Base-by-base conservation (phyloP, 2,888 invertebrate genomes). In the Eilema sororculum region DNA sequence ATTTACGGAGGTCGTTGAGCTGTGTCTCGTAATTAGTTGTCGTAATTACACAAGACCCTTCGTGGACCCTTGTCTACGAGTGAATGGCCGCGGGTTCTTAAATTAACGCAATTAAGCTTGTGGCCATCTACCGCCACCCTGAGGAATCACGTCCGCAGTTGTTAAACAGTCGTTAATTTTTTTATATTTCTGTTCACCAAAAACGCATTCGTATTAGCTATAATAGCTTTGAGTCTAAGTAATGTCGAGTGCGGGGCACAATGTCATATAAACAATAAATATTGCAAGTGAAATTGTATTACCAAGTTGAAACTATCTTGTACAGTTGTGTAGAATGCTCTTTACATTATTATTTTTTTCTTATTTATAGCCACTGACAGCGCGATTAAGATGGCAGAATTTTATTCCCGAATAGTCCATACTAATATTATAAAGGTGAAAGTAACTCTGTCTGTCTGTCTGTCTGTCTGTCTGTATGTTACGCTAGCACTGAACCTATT, bases 71-170 rank as follows among this genome's bases (percentile, higher is more conserved):
- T 59, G 28, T 67, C 58, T 66, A 41, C n/a, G 33, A 58, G 24
- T 24, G 25, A 58, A 58, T 13, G 3, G 37, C 12, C 22, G 16
- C 22, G 10, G 41, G 66, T 41, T 41, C 33, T 59, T 56, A 37
- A 66, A 58, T 41, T 58, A 66, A 66, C 41, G 20, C 41, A 66
- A 66, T 66, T 66, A 66, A 66, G 20, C 5, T 20, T 59, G 37
- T 28, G n/a, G 20, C 25, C 25, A 22, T 28, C 52, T 28, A 56
- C 52, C n/a, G n/a, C n/a, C n/a, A n/a, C n/a, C 28, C 30, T 65
- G 28, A 65, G 22, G 52, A 13, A 28, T 65, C 56, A 22, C n/a
- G 30, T 25, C 20, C 41, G 24, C 33, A 62, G 41, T 20, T 25
- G 25, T 41, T 62, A 41, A 24, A 41, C 41, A 25, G 10, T 62